These are phyloP conservation scores for Lampris megalopsis DNA, from an alignment of 2,113 vertebrate species.

Conservation along the genomic window DNA sequence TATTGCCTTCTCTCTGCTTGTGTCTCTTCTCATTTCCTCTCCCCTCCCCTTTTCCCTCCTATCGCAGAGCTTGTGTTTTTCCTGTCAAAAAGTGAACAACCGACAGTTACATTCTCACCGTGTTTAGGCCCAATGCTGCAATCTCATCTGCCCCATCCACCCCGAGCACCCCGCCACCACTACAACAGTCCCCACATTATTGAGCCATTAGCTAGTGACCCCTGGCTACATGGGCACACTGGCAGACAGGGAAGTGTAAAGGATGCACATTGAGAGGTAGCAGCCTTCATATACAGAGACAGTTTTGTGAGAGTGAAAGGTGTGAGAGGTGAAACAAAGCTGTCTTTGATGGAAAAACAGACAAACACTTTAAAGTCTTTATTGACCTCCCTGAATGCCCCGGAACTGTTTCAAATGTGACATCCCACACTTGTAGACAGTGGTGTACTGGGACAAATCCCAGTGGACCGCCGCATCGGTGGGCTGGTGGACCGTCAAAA, in stretches of 20 bases:
- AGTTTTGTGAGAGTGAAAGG: conserved; percentile 64
- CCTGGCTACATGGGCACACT: conserved; percentile 49
- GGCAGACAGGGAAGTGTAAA: conserved; percentile 31
- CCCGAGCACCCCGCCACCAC: background rate
- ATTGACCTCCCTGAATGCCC: conserved; percentile 13
- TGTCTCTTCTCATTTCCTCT: background rate
- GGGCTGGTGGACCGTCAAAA: no score
- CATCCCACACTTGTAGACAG: conserved; percentile 6
- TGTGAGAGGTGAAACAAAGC: conserved; percentile 71
- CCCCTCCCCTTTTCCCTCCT: conserved; percentile 16
- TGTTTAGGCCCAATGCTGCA: background rate
- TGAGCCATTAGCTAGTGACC: conserved; percentile 65
- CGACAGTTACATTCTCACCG: conserved; percentile 22
- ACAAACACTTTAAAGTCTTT: conserved; percentile 2
- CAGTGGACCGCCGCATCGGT: no score
- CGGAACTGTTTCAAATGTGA: conserved; percentile 33
- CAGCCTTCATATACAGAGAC: conserved; percentile 42
- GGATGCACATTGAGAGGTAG: conserved; percentile 44
- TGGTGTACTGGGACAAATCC: no score
- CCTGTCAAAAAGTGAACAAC: conserved; percentile 18
- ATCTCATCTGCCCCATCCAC: background rate
- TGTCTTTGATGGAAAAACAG: conserved; percentile 59
- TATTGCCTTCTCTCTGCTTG: background rate
- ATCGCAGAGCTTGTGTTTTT: conserved; percentile 63
- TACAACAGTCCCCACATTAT: conserved; percentile 73